Evolutionary conservation across 2,888 invertebrate genomes (phyloP).

Genomic region (Perizoma affinitatum): DNA sequence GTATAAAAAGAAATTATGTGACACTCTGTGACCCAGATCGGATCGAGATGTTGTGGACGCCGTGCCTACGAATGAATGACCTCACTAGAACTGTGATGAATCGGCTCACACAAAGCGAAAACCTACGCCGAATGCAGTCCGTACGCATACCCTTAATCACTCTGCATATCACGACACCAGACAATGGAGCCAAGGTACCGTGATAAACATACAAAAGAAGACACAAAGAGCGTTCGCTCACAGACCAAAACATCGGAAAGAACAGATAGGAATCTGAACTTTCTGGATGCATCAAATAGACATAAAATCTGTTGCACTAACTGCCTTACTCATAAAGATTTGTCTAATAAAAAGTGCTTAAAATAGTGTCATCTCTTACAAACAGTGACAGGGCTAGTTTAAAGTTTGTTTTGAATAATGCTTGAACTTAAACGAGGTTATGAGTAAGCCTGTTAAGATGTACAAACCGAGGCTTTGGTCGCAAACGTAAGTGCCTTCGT

Average conservation of each 20-base stretch:
- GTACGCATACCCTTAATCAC: slow-evolving; percentile 17
- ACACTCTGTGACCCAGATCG: slow-evolving; percentile 18
- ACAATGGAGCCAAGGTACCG: slow-evolving; percentile 3
- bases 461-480: not conserved
- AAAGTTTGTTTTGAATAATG: too few species aligned
- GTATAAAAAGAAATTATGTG: slow-evolving; percentile 20
- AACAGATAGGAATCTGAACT: not conserved
- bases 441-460: too few species aligned
- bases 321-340: too few species aligned
- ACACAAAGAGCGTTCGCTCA: slow-evolving; percentile 4
- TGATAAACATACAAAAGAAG: slow-evolving; percentile 7
- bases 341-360: too few species aligned
- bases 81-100: slow-evolving; percentile 25
- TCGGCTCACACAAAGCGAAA: slow-evolving; percentile 24
- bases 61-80: slow-evolving; percentile 33
- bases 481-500: not conserved
- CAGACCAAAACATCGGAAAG: not conserved
- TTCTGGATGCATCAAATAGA: not conserved
- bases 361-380: too few species aligned
- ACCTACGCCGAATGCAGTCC: slow-evolving; percentile 23
- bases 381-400: too few species aligned
- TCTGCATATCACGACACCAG: slow-evolving; percentile 13
- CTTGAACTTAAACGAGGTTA: too few species aligned
- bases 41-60: slow-evolving; percentile 32
- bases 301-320: not conserved